Evolutionary conservation across 2,888 invertebrate species (phyloP), one percentile per base, ranked within the genome.

Genomic region (Papilio elwesi): DNA sequence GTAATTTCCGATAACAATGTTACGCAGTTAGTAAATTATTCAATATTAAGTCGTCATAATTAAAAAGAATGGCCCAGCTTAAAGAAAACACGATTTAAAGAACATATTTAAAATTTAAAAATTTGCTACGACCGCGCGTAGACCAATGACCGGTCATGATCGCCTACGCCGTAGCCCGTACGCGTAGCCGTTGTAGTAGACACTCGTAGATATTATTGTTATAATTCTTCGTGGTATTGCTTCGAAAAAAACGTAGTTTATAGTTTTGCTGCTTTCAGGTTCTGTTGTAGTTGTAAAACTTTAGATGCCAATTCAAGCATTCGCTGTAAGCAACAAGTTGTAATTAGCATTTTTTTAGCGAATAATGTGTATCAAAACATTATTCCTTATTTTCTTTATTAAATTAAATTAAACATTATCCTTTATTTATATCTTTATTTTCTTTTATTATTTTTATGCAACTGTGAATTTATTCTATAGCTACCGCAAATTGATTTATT

Each of bases 131-230:
- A 11, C 51, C 12, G 38, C 51, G 36, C 13, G 36, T n/a, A 65
- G 26, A 26, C 16, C 65, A 65, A 55, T 78, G 76, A 76, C 71
- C 78, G 83, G 76, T 80, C 84, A 83, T 80, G 79, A 74, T 79
- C 77, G 80, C 79, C 82, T 82, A 81, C 79, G 76, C 73, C 84
- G 86, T 87, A 86, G 85, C 82, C 75, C 74, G 26, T 26, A 26
- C 26, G 26, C 84, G 86, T 87, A 86, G 85, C 82, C 75, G 74
- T 80, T 79, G 86, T 87, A 86, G 86, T 87, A 86, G 84, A 80
- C 77, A 77, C 76, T 78, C 81, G 86, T 87, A 87, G 87, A 85
- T 87, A 87, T 87, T 88, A 86, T 82, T 83, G 82, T 84, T 85
- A 85, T 82, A 83, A 81, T 86, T 79, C 80, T 66, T 70, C 67